A percentile compares a stretch with the other conserved stretches of the same genome.
Evolutionary conservation across 1,140 invertebrate genomes (phyloP).

Genomic region (Caenorhabditis tropicalis): DNA sequence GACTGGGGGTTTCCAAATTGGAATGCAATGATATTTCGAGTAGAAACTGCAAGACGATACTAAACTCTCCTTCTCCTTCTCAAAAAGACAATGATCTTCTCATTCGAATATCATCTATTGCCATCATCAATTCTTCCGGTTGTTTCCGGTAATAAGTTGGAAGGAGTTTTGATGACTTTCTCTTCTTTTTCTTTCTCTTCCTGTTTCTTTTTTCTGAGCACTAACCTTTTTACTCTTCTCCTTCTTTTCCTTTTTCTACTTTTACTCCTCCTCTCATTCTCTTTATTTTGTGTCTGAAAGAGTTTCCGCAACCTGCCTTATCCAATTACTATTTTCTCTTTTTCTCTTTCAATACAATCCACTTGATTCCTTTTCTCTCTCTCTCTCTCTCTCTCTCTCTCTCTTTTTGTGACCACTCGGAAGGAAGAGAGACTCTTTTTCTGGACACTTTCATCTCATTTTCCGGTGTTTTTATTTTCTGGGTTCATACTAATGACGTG

Average conservation of each 20-base stretch:
- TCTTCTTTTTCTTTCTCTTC: too few relatives aligned
- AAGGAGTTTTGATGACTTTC: background rate
- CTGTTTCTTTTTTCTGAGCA: conserved; percentile 23
- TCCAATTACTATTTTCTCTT: conserved; percentile 36
- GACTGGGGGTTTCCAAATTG: background rate
- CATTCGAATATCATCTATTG: too few relatives aligned
- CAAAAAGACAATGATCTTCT: too few relatives aligned
- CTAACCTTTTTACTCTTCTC: background rate
- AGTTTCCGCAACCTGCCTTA: conserved; percentile 38
- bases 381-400: background rate
- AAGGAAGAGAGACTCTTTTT: background rate
- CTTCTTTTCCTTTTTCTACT: background rate
- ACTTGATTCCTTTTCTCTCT: background rate
- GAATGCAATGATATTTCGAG: too few relatives aligned
- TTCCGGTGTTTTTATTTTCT: background rate
- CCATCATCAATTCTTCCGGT: background rate
- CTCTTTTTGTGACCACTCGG: background rate
- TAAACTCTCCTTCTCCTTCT: too few relatives aligned
- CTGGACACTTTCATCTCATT: conserved; percentile 13
- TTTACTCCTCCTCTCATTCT: background rate
- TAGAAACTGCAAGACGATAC: too few relatives aligned
- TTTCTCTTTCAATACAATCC: background rate
- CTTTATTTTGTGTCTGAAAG: conserved; percentile 43
- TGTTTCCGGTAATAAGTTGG: background rate
- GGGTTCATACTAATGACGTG: background rate